Percentiles rank a stretch among this genome's conserved stretches.
Conservation (phyloP, 1,140 invertebrate species). For the Andrena cerasifolii region DNA sequence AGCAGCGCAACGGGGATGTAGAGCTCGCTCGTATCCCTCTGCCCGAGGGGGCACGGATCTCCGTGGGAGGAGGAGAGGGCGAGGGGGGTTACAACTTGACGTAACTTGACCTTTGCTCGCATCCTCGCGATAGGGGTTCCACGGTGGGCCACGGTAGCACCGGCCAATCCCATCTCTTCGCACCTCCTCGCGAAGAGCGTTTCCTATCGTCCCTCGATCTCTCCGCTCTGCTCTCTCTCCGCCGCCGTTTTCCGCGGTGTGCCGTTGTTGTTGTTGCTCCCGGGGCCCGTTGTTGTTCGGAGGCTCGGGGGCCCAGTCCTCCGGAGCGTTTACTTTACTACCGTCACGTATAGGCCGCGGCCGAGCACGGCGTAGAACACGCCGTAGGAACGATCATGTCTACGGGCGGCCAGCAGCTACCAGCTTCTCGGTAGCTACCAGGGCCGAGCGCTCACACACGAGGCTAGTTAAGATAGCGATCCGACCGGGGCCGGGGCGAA, state of each 20-base stretch:
- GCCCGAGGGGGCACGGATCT: no score
- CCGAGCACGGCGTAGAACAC: conserved; percentile 57
- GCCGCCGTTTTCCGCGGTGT: conserved; percentile 58
- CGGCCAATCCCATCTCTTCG: conserved; percentile 55
- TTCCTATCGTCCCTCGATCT: conserved; percentile 63
- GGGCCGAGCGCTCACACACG: conserved; percentile 54
- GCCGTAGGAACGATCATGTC: conserved; percentile 61
- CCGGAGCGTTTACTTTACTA: conserved; percentile 70
- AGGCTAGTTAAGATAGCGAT: conserved; percentile 79
- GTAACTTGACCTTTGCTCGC: conserved; percentile 55
- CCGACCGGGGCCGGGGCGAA: conserved; percentile 70
- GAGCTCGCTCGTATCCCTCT: background rate
- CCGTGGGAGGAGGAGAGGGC: background rate
- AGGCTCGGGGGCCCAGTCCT: background rate
- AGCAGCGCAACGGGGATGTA: conserved; percentile 2
- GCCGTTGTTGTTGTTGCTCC: conserved; percentile 2
- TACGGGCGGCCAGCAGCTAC: conserved; percentile 36
- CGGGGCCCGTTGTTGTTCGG: conserved; percentile 26
- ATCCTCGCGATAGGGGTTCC: conserved; percentile 25
- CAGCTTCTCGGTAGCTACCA: conserved; percentile 42
- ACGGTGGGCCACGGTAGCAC: conserved; percentile 30
- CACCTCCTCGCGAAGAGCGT: conserved; percentile 38
- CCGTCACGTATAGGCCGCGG: conserved; percentile 66
- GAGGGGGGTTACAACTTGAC: conserved; percentile 29
- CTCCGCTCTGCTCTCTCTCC: background rate